Conservation (phyloP, 2,797 vertebrate genomes). For the Champsocephalus gunnari region DNA sequence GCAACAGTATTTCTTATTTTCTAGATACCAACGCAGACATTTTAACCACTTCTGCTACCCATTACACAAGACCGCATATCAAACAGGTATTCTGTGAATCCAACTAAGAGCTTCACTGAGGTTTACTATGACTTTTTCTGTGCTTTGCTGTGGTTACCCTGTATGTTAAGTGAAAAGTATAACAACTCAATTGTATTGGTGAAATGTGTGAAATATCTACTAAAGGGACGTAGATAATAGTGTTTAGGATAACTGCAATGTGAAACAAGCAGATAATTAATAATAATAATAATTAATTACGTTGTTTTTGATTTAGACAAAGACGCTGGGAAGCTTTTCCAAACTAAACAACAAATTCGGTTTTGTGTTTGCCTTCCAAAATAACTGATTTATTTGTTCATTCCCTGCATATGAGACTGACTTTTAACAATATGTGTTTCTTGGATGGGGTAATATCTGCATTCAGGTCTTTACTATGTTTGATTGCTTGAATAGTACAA, state of each 20-base stretch:
- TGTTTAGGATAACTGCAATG: background rate
- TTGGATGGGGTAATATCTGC: background rate
- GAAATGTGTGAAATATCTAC: background rate
- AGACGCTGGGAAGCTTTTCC: background rate
- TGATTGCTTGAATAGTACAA: background rate
- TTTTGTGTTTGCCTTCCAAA: background rate
- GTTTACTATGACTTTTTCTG: background rate
- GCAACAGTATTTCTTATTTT: conserved; percentile 28
- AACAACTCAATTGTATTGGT: background rate
- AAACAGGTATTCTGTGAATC: background rate
- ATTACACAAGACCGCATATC: background rate
- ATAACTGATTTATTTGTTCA: background rate
- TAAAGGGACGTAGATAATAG: too few species aligned
- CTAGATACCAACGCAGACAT: background rate
- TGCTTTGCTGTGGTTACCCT: too few species aligned
- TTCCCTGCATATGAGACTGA: background rate
- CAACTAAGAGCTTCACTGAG: background rate
- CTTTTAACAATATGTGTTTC: background rate
- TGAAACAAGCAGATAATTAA: background rate
- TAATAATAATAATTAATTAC: background rate
- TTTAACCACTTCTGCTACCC: conserved; percentile 14
- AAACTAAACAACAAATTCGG: background rate
- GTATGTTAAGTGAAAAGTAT: background rate
- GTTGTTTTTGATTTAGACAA: background rate
- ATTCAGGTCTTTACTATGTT: background rate